Percentiles rank a stretch among this genome's conserved stretches.
Evolutionary conservation across 2,888 invertebrate genomes (phyloP).

Genomic region (Cylloceria caligata): DNA sequence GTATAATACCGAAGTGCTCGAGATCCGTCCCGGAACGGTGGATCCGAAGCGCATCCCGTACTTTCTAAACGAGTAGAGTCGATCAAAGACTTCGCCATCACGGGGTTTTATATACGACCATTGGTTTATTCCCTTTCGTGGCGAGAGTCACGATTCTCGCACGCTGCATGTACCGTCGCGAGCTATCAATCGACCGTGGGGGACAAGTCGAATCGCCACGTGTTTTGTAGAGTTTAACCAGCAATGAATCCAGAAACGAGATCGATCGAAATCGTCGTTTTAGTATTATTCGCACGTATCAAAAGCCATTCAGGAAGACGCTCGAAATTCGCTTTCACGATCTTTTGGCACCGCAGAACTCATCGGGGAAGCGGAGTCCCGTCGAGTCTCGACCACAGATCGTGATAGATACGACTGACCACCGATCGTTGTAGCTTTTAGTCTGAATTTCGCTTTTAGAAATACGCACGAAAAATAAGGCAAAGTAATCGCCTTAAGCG

Average conservation of each 20-base stretch:
- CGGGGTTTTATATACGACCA: conserved; percentile 39
- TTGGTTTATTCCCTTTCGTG: conserved; percentile 48
- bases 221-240: conserved; percentile 24
- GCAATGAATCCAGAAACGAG: conserved; percentile 43
- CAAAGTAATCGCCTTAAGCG: too few species aligned
- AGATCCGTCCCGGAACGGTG: conserved; percentile 46
- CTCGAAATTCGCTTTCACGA: conserved; percentile 18
- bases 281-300: conserved; percentile 32
- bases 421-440: neutral
- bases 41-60: conserved; percentile 54
- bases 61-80: conserved; percentile 63
- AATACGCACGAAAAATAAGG: neutral
- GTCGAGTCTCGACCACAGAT: neutral
- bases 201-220: conserved; percentile 46
- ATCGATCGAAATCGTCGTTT: conserved; percentile 52
- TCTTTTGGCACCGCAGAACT: conserved; percentile 5
- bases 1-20: conserved; percentile 53
- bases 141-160: conserved; percentile 59
- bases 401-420: neutral
- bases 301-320: conserved; percentile 50
- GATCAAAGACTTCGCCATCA: conserved; percentile 45
- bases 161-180: conserved; percentile 13
- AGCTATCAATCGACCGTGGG: conserved; percentile 33
- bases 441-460: neutral
- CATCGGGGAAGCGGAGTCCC: neutral